phyloP scores from a whole-genome alignment of 2,888 invertebrate species.

The Agrochola litura region DNA sequence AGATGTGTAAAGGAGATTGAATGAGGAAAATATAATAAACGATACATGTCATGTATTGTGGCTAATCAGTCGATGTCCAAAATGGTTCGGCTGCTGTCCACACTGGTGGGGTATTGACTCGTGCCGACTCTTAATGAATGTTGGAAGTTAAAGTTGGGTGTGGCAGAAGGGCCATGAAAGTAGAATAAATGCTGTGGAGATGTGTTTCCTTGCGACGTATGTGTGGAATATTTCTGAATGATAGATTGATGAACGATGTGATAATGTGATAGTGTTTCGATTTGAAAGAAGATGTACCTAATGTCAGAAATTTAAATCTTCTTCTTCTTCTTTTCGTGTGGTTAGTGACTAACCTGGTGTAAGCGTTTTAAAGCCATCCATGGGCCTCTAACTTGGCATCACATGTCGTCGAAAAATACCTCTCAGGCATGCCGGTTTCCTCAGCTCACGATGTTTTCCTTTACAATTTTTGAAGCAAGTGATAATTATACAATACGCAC shows the following conservation, averaged over 20 bases:
- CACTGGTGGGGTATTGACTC: not conserved
- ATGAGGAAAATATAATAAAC: not conserved
- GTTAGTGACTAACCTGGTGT: too few species aligned
- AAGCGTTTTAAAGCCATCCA: too few species aligned
- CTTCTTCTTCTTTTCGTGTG: too few species aligned
- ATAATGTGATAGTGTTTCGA: not conserved
- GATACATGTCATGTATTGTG: not conserved
- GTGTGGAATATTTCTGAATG: not conserved
- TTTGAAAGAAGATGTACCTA: not conserved
- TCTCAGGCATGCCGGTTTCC: too few species aligned
- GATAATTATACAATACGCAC: too few species aligned
- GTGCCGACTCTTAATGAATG: not conserved
- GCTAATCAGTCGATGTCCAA: not conserved
- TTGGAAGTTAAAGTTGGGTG: not conserved
- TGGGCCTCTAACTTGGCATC: too few species aligned
- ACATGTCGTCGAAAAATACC: too few species aligned
- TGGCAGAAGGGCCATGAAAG: not conserved
- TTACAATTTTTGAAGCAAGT: too few species aligned
- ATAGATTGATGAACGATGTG: not conserved
- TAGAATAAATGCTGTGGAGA: not conserved
- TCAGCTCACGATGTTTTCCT: too few species aligned
- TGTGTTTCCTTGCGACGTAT: not conserved
- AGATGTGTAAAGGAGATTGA: not conserved
- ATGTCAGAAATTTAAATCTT: not conserved
- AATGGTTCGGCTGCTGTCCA: not conserved